A percentile compares a stretch with the other conserved stretches of the same genome.
Evolutionary conservation across 1,140 invertebrate genomes (phyloP).

Genomic region (Dinothrombium tinctorium): DNA sequence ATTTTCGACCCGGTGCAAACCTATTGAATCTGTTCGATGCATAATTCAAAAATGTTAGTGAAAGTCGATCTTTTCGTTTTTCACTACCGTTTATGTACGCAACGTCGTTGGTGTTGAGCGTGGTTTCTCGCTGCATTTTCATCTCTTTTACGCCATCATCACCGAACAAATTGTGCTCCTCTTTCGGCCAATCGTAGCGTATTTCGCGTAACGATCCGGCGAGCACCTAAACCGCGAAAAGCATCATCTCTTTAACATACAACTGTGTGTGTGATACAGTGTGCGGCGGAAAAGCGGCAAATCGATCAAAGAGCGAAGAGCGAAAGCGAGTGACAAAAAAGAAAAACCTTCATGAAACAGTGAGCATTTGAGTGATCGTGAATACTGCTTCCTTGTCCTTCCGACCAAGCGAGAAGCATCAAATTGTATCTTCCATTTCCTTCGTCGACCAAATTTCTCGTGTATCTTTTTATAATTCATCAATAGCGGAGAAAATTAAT

Average conservation of each 20-base stretch:
- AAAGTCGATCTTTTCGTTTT: not conserved
- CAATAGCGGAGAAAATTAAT: no score
- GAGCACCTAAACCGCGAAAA: slow-evolving; percentile 20
- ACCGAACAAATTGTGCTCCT: slow-evolving; percentile 19
- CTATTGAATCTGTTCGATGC: slow-evolving; percentile 48
- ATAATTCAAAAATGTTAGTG: not conserved
- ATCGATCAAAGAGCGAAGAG: not conserved
- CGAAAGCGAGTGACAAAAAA: not conserved
- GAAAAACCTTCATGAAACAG: slow-evolving; percentile 74
- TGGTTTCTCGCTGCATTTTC: slow-evolving; percentile 33
- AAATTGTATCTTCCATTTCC: slow-evolving; percentile 95
- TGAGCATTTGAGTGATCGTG: slow-evolving; percentile 90
- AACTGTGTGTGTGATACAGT: not conserved
- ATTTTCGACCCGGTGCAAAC: slow-evolving; percentile 88
- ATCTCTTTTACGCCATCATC: slow-evolving; percentile 20
- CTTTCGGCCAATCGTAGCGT: slow-evolving; percentile 43
- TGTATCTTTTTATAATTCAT: no score
- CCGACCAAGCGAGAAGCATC: slow-evolving; percentile 89
- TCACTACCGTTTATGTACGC: slow-evolving; percentile 81
- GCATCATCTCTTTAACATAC: not conserved
- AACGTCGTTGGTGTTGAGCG: slow-evolving; percentile 45
- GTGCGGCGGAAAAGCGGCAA: not conserved
- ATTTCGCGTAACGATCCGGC: slow-evolving; percentile 34
- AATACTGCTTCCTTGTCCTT: slow-evolving; percentile 76
- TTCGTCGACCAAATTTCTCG: slow-evolving; percentile 69